Base-by-base conservation (phyloP, 2,797 vertebrate genomes). In the Cynodonichthys magdalenae region DNA sequence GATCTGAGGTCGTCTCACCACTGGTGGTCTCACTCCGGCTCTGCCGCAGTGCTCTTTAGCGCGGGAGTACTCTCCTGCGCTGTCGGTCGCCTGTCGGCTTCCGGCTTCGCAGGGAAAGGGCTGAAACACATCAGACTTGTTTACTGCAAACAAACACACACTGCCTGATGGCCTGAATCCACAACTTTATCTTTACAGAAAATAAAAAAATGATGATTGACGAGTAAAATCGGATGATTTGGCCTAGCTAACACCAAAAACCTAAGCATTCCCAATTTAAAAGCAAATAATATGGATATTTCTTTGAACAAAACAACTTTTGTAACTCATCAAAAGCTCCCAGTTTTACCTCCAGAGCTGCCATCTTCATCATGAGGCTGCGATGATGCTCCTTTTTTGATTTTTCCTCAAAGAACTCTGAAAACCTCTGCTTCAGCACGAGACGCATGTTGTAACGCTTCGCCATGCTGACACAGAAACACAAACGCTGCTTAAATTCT, bases 391-490 rank as follows among this genome's bases (percentile, higher is more conserved):
- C 92, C 0, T 95, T 95, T 88, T 95, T 96, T 80, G 96, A 85
- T 61, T 97, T 97, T 74, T 97, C 95, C 72, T 95, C 90, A 75
- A 96, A 98, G 86, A 97, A 99, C 80, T 99, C 95, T 0, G 88
- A 86, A 91, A 99, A 99, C 2, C 95, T 94, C 84, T 95, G 96
- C 89, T 96, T 98, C 77, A 93, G 91, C 64, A 99, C 89, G 68
- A 99, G 88, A 61, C 94, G 96, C 97, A 99, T 99, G 74, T 95
- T 95, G 82, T 97, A 95, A 29, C 94, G 94, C 87, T 95, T 95
- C 0, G 95, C 96, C 96, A 99, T 97, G 87, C 96, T 99, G 90
- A 54, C 59, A 77, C 87, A 51, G 31, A 77, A 17, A 67, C 1
- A 47, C 10, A 59, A 4, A 55, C 18, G 36, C 6, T 39, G 36